Evolutionary conservation across 2,113 vertebrate genomes (phyloP).

Genomic region (Noctilio leporinus): DNA sequence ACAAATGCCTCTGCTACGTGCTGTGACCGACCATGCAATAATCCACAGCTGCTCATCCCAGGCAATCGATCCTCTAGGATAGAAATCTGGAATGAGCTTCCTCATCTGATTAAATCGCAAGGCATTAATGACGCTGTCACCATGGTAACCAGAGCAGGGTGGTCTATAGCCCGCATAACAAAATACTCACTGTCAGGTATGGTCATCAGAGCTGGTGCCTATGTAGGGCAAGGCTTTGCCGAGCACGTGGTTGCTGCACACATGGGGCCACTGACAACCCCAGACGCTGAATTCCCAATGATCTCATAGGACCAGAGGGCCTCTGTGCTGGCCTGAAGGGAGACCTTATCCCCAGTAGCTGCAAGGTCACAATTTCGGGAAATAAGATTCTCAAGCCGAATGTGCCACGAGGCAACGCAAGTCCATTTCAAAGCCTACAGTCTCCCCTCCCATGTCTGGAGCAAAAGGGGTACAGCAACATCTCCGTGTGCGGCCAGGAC

Average conservation of each 20-base stretch:
- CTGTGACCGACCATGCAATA: rapidly evolving
- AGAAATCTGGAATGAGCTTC: background rate
- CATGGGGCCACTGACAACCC: background rate
- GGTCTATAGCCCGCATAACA: no score
- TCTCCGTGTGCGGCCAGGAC: background rate
- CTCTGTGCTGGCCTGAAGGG: background rate
- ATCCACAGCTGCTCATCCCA: background rate
- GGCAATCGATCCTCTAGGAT: background rate
- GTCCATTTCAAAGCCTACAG: background rate
- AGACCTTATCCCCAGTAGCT: background rate
- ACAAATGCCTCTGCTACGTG: background rate
- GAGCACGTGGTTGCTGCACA: rapidly evolving
- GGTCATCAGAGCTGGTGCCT: background rate
- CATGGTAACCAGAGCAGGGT: background rate
- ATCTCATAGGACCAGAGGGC: background rate
- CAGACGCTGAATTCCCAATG: background rate
- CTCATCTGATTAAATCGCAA: background rate
- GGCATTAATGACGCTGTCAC: background rate
- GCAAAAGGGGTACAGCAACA: background rate
- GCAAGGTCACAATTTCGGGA: background rate
- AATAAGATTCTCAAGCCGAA: background rate
- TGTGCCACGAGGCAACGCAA: rapidly evolving
- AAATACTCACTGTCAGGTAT: background rate
- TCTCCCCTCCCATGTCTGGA: background rate
- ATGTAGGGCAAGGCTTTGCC: rapidly evolving